phyloP scores from a whole-genome alignment of 37 sponge, comb jelly and placozoan genomes.

The Crambe crambe region DNA sequence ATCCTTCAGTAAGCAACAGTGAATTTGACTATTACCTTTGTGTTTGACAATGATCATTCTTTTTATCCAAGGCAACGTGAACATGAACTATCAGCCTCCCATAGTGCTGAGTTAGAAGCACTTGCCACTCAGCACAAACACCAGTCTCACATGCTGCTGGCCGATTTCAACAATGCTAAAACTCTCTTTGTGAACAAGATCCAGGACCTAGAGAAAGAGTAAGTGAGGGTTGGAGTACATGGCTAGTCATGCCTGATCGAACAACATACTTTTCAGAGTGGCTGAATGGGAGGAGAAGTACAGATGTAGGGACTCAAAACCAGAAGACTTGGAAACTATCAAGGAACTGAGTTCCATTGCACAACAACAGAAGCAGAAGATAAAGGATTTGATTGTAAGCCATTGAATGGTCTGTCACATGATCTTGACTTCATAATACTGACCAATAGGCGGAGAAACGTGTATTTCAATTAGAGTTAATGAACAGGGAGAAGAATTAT shows the following conservation, averaged over 20 bases:
- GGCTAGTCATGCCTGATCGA: background rate
- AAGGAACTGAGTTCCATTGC: constrained; percentile 49
- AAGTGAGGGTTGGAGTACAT: background rate
- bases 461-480: constrained; percentile 86
- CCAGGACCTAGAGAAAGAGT: constrained; percentile 41
- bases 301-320: constrained; percentile 50
- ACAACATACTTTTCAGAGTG: constrained; percentile 17
- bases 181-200: constrained; percentile 53
- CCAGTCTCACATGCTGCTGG: constrained; percentile 48
- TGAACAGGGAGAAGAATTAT: constrained; percentile 95
- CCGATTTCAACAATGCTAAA: constrained; percentile 80
- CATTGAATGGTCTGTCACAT: background rate
- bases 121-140: constrained; percentile 49
- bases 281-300: constrained; percentile 52
- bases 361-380: constrained; percentile 36
- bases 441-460: constrained; percentile 79
- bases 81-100: constrained; percentile 44
- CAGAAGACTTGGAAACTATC: constrained; percentile 73
- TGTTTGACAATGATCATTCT: background rate
- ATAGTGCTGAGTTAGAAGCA: constrained; percentile 66
- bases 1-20: constrained; percentile 49
- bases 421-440: background rate
- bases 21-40: background rate
- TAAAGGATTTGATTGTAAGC: constrained; percentile 73
- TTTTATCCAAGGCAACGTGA: constrained; percentile 48